These are phyloP conservation scores for Ophioninae sp. DNA, from an alignment of 2,888 invertebrate genomes.

Conservation along the genomic window DNA sequence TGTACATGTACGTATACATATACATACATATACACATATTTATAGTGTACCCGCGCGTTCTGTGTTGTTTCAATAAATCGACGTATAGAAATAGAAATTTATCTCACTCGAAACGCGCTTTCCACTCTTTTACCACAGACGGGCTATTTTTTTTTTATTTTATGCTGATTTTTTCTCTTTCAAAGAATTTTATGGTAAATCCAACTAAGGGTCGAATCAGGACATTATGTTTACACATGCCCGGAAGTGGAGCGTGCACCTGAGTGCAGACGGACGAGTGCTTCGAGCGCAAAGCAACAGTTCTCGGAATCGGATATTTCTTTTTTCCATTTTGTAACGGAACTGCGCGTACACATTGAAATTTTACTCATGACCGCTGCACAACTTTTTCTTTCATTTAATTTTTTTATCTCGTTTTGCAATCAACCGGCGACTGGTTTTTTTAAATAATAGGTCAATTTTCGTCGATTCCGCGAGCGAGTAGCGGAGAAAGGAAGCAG, in stretches of 20 bases:
- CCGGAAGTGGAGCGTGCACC: not conserved
- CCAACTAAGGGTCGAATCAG: conserved; percentile 20
- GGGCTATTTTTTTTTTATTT: conserved; percentile 3
- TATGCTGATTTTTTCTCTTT: conserved; percentile 6
- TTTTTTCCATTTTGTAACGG: conserved; percentile 7
- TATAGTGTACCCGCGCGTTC: conserved; percentile 52
- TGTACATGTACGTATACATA: too few species aligned
- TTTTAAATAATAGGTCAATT: conserved; percentile 13
- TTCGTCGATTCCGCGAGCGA: conserved; percentile 21
- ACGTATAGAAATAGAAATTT: conserved; percentile 65
- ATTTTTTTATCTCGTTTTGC: not conserved
- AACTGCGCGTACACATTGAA: not conserved
- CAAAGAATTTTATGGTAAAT: conserved; percentile 29
- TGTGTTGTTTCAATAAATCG: conserved; percentile 65
- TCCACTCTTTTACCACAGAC: conserved; percentile 48
- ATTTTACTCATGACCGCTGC: conserved; percentile 17
- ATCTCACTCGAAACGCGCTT: conserved; percentile 59
- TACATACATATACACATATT: conserved; percentile 44
- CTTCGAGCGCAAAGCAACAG: not conserved
- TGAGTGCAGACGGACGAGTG: conserved; percentile 1
- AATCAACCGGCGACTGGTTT: not conserved
- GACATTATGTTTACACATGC: conserved; percentile 3
- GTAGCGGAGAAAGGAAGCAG: not conserved
- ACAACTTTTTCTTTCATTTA: not conserved
- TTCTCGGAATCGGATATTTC: conserved; percentile 17